Percentiles rank a stretch among this genome's conserved stretches.
phyloP scores from a whole-genome alignment of 1,140 invertebrate species.

The Andricus grossulariae region DNA sequence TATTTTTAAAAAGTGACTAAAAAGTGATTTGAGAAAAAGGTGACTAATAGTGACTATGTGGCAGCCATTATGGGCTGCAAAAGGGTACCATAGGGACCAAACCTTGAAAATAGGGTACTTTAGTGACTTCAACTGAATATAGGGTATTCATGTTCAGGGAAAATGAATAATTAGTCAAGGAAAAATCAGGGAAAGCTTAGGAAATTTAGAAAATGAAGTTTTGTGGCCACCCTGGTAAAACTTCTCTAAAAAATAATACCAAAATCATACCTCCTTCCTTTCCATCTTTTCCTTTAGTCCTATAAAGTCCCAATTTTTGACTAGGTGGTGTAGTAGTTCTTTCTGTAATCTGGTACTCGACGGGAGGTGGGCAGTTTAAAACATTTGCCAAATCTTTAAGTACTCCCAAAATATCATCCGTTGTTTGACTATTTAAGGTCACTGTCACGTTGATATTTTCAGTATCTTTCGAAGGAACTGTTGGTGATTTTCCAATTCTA shows the following conservation, averaged over 20 bases:
- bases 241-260: not conserved
- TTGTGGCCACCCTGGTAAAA: not conserved
- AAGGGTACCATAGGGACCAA: no score
- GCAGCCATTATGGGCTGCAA: no score
- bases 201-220: no score
- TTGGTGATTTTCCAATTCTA: conserved; percentile 75
- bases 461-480: conserved; percentile 81
- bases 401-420: conserved; percentile 94
- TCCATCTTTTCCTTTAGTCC: conserved; percentile 88
- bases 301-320: conserved; percentile 87
- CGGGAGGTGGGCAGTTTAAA: conserved; percentile 90
- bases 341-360: conserved; percentile 90
- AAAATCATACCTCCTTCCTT: conserved; percentile 82
- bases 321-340: conserved; percentile 86
- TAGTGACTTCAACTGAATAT: no score
- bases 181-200: no score
- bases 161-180: no score
- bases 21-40: no score
- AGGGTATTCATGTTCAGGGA: no score
- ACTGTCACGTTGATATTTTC: conserved; percentile 95
- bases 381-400: conserved; percentile 93
- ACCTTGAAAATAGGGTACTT: no score
- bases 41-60: no score
- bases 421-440: conserved; percentile 90
- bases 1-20: no score